Base-by-base conservation (phyloP, 1,140 invertebrate genomes). In the Rhopalosiphum maidis region DNA sequence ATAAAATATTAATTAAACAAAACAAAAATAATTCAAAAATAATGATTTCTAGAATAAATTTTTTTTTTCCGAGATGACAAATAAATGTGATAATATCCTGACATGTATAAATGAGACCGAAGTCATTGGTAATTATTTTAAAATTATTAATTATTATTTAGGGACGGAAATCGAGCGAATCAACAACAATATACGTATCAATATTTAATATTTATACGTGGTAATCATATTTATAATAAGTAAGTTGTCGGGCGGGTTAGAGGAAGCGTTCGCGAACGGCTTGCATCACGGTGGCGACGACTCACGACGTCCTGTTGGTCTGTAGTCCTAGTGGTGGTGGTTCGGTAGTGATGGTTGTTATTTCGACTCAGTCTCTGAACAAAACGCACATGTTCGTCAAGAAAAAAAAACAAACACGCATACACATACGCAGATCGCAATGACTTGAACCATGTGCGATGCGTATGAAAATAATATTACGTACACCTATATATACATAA, bases 351-450 rank as follows among this genome's bases (percentile, higher is more conserved):
- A 18, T 77, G 15, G 60, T 77, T 77, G n/a, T n/a, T 77, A n/a
- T 77, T 77, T 35, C 15, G 30, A 77, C 15, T 77, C 60, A 5
- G 60, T 21, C 15, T n/a, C 60, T 1, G 60, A 77, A 77, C n/a
- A 77, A 77, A 77, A 77, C 60, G 85, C 85, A 86, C 25, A 86
- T 86, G 85, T 43, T 86, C 43, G 85, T 86, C 25, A 86, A 86
- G 46, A 86, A 85, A 85, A 83, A 83, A 25, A 85, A 41, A 77
- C 60, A 77, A n/a, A 21, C 60, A 77, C n/a, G 3, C 60, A 21
- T 15, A 77, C 60, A 77, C 60, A 77, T n/a, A 15, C 60, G 5
- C 60, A 77, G 30, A 77, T 77, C 60, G 60, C 60, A n/a, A 77
- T n/a, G n/a, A 77, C 60, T 77, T 77, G 15, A 77, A 77, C 60